Conservation (phyloP, 2,888 invertebrate genomes). For the Dynastes tityus region DNA sequence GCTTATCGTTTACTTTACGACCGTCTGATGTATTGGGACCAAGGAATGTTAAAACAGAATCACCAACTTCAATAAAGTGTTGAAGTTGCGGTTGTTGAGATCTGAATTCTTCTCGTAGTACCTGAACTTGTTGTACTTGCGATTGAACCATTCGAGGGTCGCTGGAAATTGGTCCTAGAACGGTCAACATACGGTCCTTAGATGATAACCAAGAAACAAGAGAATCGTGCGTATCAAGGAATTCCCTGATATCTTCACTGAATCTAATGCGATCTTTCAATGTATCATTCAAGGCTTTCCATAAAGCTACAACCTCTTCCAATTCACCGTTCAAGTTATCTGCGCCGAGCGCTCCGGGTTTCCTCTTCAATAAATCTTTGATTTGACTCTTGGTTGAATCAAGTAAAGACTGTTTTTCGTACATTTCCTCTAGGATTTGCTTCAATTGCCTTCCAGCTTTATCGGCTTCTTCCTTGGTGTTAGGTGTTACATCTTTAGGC, state of each 20-base stretch:
- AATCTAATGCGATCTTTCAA: constrained; percentile 78
- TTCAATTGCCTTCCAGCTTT: constrained; percentile 88
- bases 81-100: constrained; percentile 92
- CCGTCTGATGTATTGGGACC: constrained; percentile 76
- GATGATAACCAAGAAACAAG: constrained; percentile 90
- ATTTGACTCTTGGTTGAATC: constrained; percentile 93
- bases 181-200: constrained; percentile 96
- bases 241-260: constrained; percentile 91
- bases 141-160: constrained; percentile 96
- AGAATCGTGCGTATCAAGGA: constrained; percentile 91
- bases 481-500: constrained; percentile 86
- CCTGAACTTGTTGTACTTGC: constrained; percentile 96
- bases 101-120: constrained; percentile 94
- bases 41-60: constrained; percentile 78
- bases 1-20: constrained; percentile 76
- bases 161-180: constrained; percentile 95
- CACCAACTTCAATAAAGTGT: constrained; percentile 87
- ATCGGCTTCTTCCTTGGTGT: constrained; percentile 92
- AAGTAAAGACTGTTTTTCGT: constrained; percentile 91
- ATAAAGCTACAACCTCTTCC: constrained; percentile 85
- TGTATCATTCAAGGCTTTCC: constrained; percentile 89
- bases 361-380: constrained; percentile 88
- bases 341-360: constrained; percentile 87
- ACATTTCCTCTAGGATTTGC: constrained; percentile 90
- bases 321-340: constrained; percentile 89